Evolutionary conservation across 2,888 invertebrate species (phyloP).

Genomic region (Acanthosoma haemorrhoidale): DNA sequence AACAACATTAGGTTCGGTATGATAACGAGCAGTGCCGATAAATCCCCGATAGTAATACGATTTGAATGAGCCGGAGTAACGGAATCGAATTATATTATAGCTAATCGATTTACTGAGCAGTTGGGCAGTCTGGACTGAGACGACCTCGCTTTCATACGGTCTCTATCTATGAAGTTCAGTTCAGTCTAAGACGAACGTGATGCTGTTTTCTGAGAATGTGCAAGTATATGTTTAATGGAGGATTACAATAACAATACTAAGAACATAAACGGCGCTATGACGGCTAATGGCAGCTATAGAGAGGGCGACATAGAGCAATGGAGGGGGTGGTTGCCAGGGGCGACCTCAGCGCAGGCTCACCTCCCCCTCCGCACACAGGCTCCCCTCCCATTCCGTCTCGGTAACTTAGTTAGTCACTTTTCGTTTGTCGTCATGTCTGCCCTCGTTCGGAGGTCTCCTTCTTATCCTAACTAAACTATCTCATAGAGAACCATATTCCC

Average conservation of each 20-base stretch:
- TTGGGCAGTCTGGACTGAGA: not conserved
- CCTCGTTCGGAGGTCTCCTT: slow-evolving; percentile 15
- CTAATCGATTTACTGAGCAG: not conserved
- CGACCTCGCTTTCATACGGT: no score
- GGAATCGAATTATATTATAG: not conserved
- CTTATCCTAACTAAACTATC: slow-evolving; percentile 8
- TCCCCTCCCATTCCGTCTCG: slow-evolving; percentile 39
- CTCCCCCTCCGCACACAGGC: not conserved
- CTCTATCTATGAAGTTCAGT: no score
- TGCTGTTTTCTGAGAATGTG: no score
- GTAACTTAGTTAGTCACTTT: slow-evolving; percentile 63
- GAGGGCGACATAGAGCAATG: slow-evolving; percentile 5
- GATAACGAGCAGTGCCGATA: not conserved
- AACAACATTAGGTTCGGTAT: not conserved
- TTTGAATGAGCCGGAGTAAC: slow-evolving; percentile 6
- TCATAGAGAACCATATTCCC: not conserved
- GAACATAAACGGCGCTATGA: not conserved
- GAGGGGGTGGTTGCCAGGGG: slow-evolving; percentile 3
- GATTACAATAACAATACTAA: not conserved
- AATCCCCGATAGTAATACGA: not conserved
- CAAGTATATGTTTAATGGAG: not conserved
- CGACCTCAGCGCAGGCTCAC: not conserved
- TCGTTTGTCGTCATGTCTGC: slow-evolving; percentile 54
- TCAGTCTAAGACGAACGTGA: no score
- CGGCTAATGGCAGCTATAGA: not conserved